Percentiles rank a stretch among this genome's conserved stretches.
These are phyloP conservation scores for Chlorodrepanis virens DNA, from an alignment of 2,113 vertebrate genomes.

Conservation along the genomic window DNA sequence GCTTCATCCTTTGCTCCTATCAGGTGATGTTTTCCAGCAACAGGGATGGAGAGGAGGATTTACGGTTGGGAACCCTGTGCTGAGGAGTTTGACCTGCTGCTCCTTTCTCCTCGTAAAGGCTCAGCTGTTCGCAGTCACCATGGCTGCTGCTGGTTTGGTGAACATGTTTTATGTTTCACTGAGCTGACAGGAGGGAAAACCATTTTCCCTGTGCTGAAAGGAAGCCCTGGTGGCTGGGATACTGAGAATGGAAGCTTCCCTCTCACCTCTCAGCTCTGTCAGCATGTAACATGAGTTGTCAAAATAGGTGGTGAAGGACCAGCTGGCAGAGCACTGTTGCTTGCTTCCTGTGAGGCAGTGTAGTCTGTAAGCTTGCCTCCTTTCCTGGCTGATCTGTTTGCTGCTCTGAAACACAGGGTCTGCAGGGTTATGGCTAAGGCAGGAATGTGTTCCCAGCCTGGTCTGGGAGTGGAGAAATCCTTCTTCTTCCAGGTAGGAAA, in stretches of 20 bases:
- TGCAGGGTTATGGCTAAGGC: not conserved
- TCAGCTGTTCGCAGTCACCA: not conserved
- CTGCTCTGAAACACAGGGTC: not conserved
- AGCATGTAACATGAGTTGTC: not conserved
- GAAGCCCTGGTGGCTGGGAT: not conserved
- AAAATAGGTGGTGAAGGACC: not conserved
- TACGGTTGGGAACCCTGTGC: not conserved
- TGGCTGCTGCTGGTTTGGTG: not conserved
- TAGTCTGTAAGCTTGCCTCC: not conserved
- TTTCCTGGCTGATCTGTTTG: not conserved
- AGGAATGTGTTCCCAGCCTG: not conserved
- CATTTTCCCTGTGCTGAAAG: not conserved
- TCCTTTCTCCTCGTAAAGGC: not conserved
- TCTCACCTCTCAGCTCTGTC: not conserved
- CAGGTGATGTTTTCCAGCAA: not conserved
- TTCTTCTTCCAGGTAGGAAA: not conserved
- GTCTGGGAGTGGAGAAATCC: not conserved
- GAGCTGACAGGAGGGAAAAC: not conserved
- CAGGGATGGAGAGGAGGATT: not conserved
- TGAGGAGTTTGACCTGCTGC: not conserved
- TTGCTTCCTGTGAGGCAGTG: not conserved
- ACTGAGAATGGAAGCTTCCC: not conserved
- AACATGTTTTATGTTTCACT: not conserved
- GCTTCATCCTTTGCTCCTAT: not conserved
- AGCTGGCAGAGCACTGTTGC: not conserved